Percentiles rank a stretch among this genome's conserved stretches.
Evolutionary conservation across 2,797 vertebrate species (phyloP).

Genomic region (Cyprinella venusta): DNA sequence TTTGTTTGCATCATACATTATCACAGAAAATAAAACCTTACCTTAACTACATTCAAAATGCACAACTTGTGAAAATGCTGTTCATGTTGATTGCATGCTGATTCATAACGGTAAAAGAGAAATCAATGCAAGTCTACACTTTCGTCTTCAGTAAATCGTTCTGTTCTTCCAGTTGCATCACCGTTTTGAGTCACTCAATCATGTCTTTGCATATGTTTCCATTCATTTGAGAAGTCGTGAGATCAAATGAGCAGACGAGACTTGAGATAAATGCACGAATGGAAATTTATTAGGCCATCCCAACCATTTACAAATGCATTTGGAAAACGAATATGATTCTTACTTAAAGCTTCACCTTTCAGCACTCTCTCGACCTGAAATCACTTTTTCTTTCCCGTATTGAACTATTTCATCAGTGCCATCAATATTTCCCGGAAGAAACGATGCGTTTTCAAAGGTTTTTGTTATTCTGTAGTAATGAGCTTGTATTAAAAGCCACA

Average conservation of each 20-base stretch:
- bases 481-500: not conserved
- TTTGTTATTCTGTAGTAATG: not conserved
- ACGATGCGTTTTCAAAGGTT: not conserved
- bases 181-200: not conserved
- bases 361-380: not conserved
- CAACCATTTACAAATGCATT: not conserved
- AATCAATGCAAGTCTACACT: not conserved
- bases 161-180: constrained; percentile 5
- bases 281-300: constrained; percentile 11
- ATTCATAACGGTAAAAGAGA: not conserved
- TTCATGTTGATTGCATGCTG: not conserved
- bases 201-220: constrained; percentile 62
- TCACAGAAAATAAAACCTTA: not conserved
- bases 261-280: constrained; percentile 2
- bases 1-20: not conserved
- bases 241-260: constrained; percentile 16
- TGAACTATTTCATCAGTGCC: not conserved
- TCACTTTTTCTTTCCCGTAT: not conserved
- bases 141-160: constrained; percentile 21
- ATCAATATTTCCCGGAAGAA: not conserved
- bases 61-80: not conserved
- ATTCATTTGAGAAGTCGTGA: constrained; percentile 12
- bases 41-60: not conserved
- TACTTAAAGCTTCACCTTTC: not conserved
- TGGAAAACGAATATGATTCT: not conserved